Conservation (phyloP, 2,797 vertebrate species). For the Eutrigla gurnardus region DNA sequence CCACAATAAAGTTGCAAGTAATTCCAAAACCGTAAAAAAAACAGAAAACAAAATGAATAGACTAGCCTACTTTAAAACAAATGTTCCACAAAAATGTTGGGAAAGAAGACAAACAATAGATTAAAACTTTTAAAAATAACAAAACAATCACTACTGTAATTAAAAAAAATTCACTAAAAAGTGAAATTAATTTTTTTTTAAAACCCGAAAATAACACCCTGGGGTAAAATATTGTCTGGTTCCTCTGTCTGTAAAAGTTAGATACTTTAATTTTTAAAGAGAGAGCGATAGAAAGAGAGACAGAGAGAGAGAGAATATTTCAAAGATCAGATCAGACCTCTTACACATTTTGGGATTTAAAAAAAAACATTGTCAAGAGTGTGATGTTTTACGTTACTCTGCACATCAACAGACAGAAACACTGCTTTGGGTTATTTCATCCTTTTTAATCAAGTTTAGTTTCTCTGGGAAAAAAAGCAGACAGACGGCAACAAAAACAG, state of each 20-base stretch:
- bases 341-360: not conserved
- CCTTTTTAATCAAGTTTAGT: constrained; percentile 79
- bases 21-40: not conserved
- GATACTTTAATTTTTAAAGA: too few species aligned
- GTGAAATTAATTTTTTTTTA: not conserved
- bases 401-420: constrained; percentile 42
- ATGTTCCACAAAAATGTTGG: not conserved
- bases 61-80: not conserved
- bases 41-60: not conserved
- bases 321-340: too few species aligned
- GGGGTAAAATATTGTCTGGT: not conserved
- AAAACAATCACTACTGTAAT: not conserved
- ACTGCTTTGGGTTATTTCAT: constrained; percentile 57
- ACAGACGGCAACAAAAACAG: constrained; percentile 69
- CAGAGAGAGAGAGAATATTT: not conserved
- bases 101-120: not conserved
- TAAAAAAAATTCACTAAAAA: not conserved
- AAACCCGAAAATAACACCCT: not conserved
- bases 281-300: too few species aligned
- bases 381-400: not conserved
- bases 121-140: not conserved
- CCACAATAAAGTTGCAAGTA: not conserved
- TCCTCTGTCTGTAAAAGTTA: not conserved
- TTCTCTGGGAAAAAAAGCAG: constrained; percentile 61
- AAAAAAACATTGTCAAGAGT: not conserved